A percentile compares a stretch with the other conserved stretches of the same genome.
Evolutionary conservation across 2,797 vertebrate genomes (phyloP).

Genomic region (Aeoliscus strigatus): DNA sequence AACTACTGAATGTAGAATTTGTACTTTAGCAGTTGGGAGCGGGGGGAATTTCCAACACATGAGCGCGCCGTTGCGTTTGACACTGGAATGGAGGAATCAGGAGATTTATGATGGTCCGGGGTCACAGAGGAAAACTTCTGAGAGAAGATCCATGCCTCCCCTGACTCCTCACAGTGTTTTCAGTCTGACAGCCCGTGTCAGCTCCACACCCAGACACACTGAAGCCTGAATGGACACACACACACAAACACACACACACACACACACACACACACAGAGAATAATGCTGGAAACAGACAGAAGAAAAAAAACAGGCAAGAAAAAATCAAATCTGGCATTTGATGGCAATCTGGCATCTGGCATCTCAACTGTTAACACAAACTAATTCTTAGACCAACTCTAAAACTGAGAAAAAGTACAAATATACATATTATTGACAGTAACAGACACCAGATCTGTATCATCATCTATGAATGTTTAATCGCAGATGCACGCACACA

Average conservation of each 20-base stretch:
- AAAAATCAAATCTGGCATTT: constrained; percentile 1
- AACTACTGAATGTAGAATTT: constrained; percentile 37
- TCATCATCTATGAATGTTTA: background rate
- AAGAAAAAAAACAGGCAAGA: background rate
- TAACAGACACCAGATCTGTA: background rate
- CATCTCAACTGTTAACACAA: too few species aligned
- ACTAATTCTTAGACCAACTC: too few species aligned
- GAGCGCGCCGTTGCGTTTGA: constrained; percentile 53
- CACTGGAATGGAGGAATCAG: constrained; percentile 67
- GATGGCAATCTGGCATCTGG: too few species aligned
- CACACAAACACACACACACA: too few species aligned
- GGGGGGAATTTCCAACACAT: constrained; percentile 57
- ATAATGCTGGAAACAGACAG: constrained; percentile 4
- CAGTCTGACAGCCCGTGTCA: constrained; percentile 58
- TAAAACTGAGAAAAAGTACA: constrained; percentile 3
- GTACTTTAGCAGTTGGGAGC: constrained; percentile 17
- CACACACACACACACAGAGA: constrained; percentile 1
- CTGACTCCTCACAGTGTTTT: constrained; percentile 55
- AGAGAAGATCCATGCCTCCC: constrained; percentile 51
- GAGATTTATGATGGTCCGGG: constrained; percentile 64
- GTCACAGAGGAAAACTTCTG: constrained; percentile 58
- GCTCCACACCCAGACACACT: constrained; percentile 49
- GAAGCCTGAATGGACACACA: constrained; percentile 16
- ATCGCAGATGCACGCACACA: background rate
- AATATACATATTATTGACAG: too few species aligned